Evolutionary conservation across 2,797 vertebrate species (phyloP).

Genomic region (Potorous gilbertii): DNA sequence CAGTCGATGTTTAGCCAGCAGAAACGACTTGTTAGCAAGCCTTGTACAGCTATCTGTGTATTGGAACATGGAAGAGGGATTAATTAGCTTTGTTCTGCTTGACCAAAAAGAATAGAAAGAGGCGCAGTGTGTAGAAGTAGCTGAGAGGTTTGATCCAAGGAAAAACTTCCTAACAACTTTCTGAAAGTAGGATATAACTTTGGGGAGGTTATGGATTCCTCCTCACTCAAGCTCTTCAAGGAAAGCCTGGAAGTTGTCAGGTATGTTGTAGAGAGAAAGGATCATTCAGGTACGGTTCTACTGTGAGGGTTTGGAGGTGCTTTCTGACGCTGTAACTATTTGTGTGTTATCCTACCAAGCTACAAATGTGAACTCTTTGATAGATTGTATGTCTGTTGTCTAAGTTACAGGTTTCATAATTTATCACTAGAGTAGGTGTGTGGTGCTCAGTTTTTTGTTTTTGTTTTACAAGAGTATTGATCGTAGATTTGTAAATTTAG

Average conservation of each 20-base stretch:
- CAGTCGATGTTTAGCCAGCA: too few relatives aligned
- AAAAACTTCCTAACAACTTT: neutral
- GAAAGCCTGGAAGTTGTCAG: neutral
- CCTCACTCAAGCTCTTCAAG: neutral
- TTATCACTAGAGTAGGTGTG: too few relatives aligned
- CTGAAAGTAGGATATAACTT: neutral
- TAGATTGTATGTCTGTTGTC: too few relatives aligned
- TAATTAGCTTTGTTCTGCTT: neutral
- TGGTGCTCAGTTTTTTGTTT: too few relatives aligned
- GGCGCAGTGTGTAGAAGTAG: neutral
- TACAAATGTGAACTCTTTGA: too few relatives aligned
- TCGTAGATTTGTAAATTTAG: too few relatives aligned
- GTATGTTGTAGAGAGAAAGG: too few relatives aligned
- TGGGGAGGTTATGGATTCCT: neutral
- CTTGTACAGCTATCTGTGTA: neutral
- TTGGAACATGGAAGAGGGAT: neutral
- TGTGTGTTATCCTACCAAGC: too few relatives aligned
- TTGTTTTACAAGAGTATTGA: too few relatives aligned
- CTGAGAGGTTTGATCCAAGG: neutral
- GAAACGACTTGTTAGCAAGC: too few relatives aligned
- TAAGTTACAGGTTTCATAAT: too few relatives aligned
- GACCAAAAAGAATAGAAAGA: neutral
- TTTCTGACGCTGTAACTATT: neutral
- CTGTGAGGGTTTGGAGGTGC: neutral
- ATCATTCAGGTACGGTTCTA: neutral